A percentile compares a stretch with the other conserved stretches of the same genome.
Conservation (phyloP, 2,888 invertebrate species). For the Drosophila mayaguana region DNA sequence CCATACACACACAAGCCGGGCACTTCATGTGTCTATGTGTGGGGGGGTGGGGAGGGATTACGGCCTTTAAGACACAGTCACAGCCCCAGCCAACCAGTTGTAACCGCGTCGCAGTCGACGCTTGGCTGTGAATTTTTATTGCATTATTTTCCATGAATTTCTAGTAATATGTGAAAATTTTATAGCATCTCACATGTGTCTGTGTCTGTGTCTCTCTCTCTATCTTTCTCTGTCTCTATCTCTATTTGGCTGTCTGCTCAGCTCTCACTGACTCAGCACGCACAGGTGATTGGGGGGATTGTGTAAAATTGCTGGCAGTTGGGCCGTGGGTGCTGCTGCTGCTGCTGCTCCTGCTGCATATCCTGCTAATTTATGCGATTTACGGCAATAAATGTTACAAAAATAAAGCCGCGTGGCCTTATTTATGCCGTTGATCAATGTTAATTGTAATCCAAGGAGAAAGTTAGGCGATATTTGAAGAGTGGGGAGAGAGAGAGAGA, state of each 20-base stretch:
- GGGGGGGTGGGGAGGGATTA: constrained; percentile 41
- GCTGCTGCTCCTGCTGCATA: background rate
- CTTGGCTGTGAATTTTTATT: constrained; percentile 84
- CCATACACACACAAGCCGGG: constrained; percentile 16
- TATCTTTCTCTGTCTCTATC: background rate
- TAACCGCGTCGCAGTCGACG: constrained; percentile 25
- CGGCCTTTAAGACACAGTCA: constrained; percentile 51
- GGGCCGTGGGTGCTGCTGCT: constrained; percentile 3
- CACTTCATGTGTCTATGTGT: constrained; percentile 30
- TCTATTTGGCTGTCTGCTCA: background rate
- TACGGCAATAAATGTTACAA: constrained; percentile 28
- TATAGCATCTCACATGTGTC: constrained; percentile 59
- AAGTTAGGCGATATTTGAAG: background rate
- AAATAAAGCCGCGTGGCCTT: constrained; percentile 16
- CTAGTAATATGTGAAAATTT: constrained; percentile 77
- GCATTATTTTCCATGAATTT: constrained; percentile 83
- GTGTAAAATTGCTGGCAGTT: constrained; percentile 15
- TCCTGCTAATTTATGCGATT: constrained; percentile 65
- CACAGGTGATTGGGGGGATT: constrained; percentile 45
- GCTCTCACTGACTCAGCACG: constrained; percentile 33
- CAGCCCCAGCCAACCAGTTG: constrained; percentile 4
- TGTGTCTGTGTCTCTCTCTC: background rate
- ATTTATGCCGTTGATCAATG: constrained; percentile 42
- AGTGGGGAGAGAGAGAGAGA: background rate
- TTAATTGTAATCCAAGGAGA: constrained; percentile 45